These are phyloP conservation scores for Ctenodactylus gundi DNA, from an alignment of 2,113 vertebrate genomes.

Conservation along the genomic window DNA sequence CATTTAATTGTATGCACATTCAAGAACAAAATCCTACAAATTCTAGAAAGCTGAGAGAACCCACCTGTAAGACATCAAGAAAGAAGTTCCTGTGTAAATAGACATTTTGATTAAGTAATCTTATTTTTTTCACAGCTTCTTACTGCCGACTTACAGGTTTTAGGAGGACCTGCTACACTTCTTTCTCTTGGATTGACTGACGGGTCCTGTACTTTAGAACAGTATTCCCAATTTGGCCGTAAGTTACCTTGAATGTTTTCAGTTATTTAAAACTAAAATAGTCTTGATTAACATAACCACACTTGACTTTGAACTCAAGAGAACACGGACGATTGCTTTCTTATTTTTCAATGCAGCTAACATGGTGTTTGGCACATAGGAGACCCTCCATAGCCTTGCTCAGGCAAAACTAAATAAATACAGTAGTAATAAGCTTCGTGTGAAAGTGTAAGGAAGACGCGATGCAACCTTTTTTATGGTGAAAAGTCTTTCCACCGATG, in stretches of 20 bases:
- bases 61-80: not conserved
- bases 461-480: not conserved
- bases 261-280: slow-evolving; percentile 19
- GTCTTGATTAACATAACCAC: not conserved
- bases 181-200: not conserved
- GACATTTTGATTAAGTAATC: not conserved
- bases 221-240: not conserved
- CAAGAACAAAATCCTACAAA: not conserved
- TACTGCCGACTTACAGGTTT: not conserved
- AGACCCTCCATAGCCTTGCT: not conserved
- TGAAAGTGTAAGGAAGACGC: not conserved
- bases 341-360: not conserved
- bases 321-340: not conserved
- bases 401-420: not conserved
- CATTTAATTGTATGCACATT: not conserved
- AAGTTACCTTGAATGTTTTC: not conserved
- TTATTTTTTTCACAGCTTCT: not conserved
- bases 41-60: not conserved
- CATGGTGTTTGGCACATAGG: not conserved
- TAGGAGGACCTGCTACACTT: not conserved
- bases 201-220: not conserved
- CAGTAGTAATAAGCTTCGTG: not conserved
- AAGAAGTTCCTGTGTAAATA: accelerated
- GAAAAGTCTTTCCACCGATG: not conserved
- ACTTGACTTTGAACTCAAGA: not conserved